Evolutionary conservation across 2,888 invertebrate genomes (phyloP).

Genomic region (Zaprionus bogoriensis): DNA sequence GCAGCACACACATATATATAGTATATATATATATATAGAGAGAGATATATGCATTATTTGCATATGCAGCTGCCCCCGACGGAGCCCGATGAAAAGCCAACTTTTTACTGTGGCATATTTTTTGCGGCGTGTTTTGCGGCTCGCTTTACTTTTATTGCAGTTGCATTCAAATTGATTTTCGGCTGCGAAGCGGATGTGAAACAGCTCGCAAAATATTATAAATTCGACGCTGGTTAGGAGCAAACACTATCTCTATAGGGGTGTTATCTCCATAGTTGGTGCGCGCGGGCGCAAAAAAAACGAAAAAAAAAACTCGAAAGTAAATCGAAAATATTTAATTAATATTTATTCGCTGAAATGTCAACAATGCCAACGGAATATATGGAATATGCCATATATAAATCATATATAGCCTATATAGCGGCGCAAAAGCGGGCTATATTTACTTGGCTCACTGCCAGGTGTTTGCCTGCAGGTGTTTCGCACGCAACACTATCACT

Average conservation of each 20-base stretch:
- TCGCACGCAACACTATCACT: too few species aligned
- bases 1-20: conserved; percentile 21
- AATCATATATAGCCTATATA: too few species aligned
- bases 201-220: conserved; percentile 15
- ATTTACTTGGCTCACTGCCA: too few species aligned
- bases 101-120: conserved; percentile 59
- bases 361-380: conserved; percentile 1
- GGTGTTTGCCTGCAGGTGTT: too few species aligned
- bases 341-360: conserved; percentile 25
- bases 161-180: conserved; percentile 45
- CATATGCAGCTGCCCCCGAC: conserved; percentile 52
- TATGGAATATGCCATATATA: neutral
- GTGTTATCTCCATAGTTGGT: conserved; percentile 3
- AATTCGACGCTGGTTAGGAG: neutral
- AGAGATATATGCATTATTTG: conserved; percentile 36
- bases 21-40: neutral
- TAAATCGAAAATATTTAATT: conserved; percentile 8
- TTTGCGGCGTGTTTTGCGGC: conserved; percentile 51
- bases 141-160: conserved; percentile 16
- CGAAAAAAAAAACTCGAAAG: neutral
- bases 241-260: neutral
- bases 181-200: conserved; percentile 29
- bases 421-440: too few species aligned
- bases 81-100: conserved; percentile 64
- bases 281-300: too few species aligned